Base-by-base conservation (phyloP, 2,888 invertebrate genomes). In the Meta bourneti region DNA sequence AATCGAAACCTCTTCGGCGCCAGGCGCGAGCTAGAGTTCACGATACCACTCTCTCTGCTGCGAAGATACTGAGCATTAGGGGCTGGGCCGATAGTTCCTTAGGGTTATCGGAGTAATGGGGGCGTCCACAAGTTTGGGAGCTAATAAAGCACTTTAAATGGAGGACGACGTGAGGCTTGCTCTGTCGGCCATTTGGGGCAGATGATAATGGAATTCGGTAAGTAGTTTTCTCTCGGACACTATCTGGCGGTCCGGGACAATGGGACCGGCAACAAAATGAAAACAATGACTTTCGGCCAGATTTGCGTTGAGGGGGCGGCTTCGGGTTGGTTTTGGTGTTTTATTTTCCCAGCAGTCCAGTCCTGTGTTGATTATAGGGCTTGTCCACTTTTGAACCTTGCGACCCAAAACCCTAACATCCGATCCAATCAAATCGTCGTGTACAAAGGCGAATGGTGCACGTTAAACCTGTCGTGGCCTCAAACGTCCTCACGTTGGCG, bases 121-220 rank as follows among this genome's bases (percentile, higher is more conserved):
- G 92, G 92, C 89, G 89, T 85, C 89, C 89, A 89, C 89, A 81
- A 19, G 51, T 89, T 92, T 89, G 69, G 61, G 20, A 92, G 88
- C 92, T 92, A 92, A 92, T 92, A 92, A 92, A 92, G 89, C 78
- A 92, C 92, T 92, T 89, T 89, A 92, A 92, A 92, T 92, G 92
- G 92, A 92, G n/a, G 86, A 71, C 89, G 82, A 9, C 85, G 70
- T 34, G 81, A 77, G 86, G 77, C 11, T 75, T 13, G 74, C 49
- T 49, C n/a, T 8, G 34, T 72, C 19, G 86, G 81, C 86, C 86
- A 86, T 91, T 86, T 82, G 75, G 70, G 49, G 85, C 48, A 6
- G 72, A 54, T 54, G 87, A 87, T 87, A 87, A 80, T 72, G 75
- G 70, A 54, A 82, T 81, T 79, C 81, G 77, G 69, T 85, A 85